Conservation (phyloP, 1,140 invertebrate species). For the Drosophila repletoides region DNA sequence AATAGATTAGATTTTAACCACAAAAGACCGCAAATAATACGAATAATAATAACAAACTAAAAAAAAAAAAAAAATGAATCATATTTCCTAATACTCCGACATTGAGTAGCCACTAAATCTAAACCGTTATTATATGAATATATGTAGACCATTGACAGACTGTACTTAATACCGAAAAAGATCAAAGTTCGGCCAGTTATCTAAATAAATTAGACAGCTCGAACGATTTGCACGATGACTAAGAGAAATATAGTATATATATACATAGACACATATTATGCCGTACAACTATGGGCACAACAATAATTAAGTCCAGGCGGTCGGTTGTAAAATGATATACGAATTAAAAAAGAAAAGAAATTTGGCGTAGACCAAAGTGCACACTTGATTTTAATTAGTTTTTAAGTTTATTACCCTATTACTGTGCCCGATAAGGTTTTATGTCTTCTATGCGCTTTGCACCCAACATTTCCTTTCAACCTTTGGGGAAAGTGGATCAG, state of each 20-base stretch:
- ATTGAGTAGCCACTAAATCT: neutral
- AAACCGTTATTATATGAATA: neutral
- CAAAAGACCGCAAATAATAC: conserved; percentile 34
- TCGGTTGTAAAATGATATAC: conserved; percentile 2
- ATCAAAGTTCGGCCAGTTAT: too few relatives aligned
- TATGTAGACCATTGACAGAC: neutral
- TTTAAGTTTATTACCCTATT: conserved; percentile 48
- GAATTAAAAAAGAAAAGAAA: neutral
- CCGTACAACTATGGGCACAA: too few relatives aligned
- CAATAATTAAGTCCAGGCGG: too few relatives aligned
- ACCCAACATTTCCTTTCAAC: neutral
- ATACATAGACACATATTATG: neutral
- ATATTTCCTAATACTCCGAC: conserved; percentile 25
- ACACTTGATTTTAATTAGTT: conserved; percentile 51
- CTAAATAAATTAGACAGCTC: too few relatives aligned
- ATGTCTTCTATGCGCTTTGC: conserved; percentile 15
- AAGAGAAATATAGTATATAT: too few relatives aligned
- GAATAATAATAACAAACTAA: too few relatives aligned
- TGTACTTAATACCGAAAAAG: neutral
- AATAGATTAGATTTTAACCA: conserved; percentile 22
- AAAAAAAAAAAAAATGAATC: conserved; percentile 2
- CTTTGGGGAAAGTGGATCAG: conserved; percentile 1
- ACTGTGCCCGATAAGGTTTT: conserved; percentile 25
- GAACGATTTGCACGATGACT: too few relatives aligned
- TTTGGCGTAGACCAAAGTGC: conserved; percentile 47